Evolutionary conservation across 2,888 invertebrate genomes (phyloP), one percentile per base, ranked within the genome.

Genomic region (Mesopsocus fuscifrons): DNA sequence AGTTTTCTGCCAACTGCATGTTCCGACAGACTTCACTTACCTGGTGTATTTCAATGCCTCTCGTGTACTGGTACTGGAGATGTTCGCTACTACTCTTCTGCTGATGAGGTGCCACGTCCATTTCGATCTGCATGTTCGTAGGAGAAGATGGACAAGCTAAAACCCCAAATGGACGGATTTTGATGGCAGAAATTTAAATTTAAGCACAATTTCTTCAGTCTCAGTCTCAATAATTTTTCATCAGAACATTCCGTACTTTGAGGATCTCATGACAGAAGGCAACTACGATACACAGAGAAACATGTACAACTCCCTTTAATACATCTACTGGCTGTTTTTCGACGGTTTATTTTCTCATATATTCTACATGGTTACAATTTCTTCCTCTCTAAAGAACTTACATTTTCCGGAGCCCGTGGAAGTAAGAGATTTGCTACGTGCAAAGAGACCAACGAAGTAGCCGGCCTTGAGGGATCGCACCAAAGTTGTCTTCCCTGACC

Each of bases 401-500:
- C 22, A 44, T 4, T 38, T 38, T 38, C 38, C 38, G n/a, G 38
- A 38, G 5, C 33, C 40, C 15, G 30, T 32, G 18, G 42, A 15
- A 50, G 55, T 59, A 31, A 59, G 59, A 49, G 57, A 60, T 48
- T 67, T 67, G n/a, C 69, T 68, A 49, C 71, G 57, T 52, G 69
- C 58, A 52, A 78, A 76, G 51, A 77, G 67, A 33, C 75, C 71
- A 51, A 71, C 69, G 53, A 79, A 71, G 46, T 74, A 68, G 2
- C 77, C 74, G 49, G 75, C 72, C 52, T 72, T 72, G 26, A 80
- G 59, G 1, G 74, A 72, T 52, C 74, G 74, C 4, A 74, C 63
- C 35, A 81, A 60, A 1, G 75, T 67, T 4, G 74, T 69, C 60
- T 81, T 81, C n/a, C 81, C 81, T 2, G 72, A 72, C 1, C 74